These are phyloP conservation scores for Ahaetulla prasina DNA, from an alignment of 2,113 vertebrate species.

Conservation along the genomic window DNA sequence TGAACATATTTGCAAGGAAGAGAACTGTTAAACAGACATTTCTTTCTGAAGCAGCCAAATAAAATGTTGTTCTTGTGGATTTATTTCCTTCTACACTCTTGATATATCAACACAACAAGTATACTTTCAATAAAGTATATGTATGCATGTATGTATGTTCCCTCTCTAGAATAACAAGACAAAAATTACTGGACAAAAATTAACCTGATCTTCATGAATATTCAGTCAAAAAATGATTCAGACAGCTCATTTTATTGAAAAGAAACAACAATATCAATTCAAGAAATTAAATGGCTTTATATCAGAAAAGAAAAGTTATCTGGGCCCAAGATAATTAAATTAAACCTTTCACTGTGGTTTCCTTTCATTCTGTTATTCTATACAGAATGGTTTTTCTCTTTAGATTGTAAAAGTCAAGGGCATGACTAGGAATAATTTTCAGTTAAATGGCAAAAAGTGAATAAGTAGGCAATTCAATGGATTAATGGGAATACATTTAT, in stretches of 20 bases:
- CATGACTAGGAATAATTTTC: slow-evolving; percentile 49
- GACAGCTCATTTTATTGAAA: slow-evolving; percentile 40
- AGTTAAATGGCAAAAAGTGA: slow-evolving; percentile 47
- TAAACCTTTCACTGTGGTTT: slow-evolving; percentile 42
- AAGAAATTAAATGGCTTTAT: slow-evolving; percentile 41
- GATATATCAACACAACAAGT: background rate
- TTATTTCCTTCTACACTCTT: background rate
- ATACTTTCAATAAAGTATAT: background rate
- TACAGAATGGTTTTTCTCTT: slow-evolving; percentile 55
- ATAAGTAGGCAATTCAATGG: slow-evolving; percentile 49
- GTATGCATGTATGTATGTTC: background rate
- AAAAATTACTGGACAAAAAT: slow-evolving; percentile 7
- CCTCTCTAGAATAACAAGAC: background rate
- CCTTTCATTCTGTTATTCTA: slow-evolving; percentile 56
- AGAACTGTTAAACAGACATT: background rate
- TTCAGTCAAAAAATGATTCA: slow-evolving; percentile 13
- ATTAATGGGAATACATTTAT: slow-evolving; percentile 31
- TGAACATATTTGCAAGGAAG: background rate
- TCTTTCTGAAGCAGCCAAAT: background rate
- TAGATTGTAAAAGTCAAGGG: slow-evolving; percentile 53
- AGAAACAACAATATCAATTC: slow-evolving; percentile 31
- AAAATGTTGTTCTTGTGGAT: background rate
- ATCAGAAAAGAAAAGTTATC: slow-evolving; percentile 45
- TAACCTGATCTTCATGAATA: slow-evolving; percentile 15
- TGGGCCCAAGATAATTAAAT: slow-evolving; percentile 60